phyloP scores from a whole-genome alignment of 2,113 vertebrate genomes.

The Gracilinanus agilis region DNA sequence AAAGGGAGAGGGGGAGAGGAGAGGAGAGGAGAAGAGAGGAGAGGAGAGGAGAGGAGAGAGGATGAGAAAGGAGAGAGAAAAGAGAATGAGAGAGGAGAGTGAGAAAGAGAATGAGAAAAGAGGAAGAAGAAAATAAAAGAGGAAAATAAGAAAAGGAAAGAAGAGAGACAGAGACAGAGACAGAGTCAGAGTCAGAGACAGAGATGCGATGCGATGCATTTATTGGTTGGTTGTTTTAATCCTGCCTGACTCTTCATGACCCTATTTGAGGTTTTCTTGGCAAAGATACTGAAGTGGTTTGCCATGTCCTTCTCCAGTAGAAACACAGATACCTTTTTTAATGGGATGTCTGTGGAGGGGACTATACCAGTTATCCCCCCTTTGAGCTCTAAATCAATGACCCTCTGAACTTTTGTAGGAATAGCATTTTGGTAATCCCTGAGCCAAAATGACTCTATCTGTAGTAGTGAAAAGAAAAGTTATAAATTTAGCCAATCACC shows the following conservation, averaged over 20 bases:
- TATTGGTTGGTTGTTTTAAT: neutral
- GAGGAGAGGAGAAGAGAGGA: no score
- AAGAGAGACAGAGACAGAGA: no score
- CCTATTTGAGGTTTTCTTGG: neutral
- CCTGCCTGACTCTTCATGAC: neutral
- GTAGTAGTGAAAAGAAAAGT: constrained; percentile 59
- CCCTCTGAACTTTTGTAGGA: neutral
- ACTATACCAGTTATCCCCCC: neutral
- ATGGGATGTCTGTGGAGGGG: neutral
- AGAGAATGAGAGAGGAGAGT: no score
- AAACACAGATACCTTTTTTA: neutral
- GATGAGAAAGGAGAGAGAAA: no score
- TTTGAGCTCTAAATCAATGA: neutral
- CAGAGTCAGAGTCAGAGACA: no score
- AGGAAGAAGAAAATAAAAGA: constrained; percentile 11
- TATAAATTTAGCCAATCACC: constrained; percentile 59
- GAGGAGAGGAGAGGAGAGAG: no score
- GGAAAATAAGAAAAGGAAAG: constrained; percentile 7
- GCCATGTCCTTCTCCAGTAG: neutral
- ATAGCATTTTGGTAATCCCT: constrained; percentile 9
- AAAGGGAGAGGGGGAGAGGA: no score
- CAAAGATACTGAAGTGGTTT: neutral
- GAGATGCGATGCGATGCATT: no score
- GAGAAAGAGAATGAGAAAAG: no score
- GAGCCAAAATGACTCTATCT: constrained; percentile 61